phyloP scores from a whole-genome alignment of 1,140 invertebrate genomes.

The Tetragonula clypearis region DNA sequence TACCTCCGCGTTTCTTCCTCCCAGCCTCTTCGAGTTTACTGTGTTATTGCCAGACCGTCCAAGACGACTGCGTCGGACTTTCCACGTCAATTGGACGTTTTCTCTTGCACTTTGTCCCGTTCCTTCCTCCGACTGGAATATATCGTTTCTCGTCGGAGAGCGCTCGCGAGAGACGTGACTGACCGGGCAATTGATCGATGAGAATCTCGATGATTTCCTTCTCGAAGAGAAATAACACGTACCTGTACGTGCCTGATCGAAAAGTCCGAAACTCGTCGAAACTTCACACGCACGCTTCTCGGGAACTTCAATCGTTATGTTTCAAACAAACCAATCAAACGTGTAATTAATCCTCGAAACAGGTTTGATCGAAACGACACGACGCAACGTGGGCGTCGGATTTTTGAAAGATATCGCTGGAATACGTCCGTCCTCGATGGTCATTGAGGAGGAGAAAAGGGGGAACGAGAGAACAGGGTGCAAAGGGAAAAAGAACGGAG shows the following conservation, averaged over 20 bases:
- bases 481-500: neutral
- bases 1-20: constrained; percentile 45
- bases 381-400: no score
- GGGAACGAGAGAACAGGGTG: neutral
- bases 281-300: neutral
- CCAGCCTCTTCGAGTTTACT: constrained; percentile 56
- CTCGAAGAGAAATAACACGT: no score
- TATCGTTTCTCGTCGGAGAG: neutral
- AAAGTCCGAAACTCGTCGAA: neutral
- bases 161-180: no score
- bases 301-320: neutral
- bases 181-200: neutral
- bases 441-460: neutral
- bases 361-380: no score
- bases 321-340: neutral
- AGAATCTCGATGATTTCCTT: neutral
- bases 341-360: no score
- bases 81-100: constrained; percentile 54
- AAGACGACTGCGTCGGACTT: constrained; percentile 61
- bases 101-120: constrained; percentile 33
- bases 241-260: no score
- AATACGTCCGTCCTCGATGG: neutral
- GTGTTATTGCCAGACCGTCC: constrained; percentile 66
- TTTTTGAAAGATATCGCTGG: neutral
- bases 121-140: constrained; percentile 29